These are phyloP conservation scores for Alaudala cheleensis DNA, from an alignment of 2,113 vertebrate genomes.

Conservation along the genomic window DNA sequence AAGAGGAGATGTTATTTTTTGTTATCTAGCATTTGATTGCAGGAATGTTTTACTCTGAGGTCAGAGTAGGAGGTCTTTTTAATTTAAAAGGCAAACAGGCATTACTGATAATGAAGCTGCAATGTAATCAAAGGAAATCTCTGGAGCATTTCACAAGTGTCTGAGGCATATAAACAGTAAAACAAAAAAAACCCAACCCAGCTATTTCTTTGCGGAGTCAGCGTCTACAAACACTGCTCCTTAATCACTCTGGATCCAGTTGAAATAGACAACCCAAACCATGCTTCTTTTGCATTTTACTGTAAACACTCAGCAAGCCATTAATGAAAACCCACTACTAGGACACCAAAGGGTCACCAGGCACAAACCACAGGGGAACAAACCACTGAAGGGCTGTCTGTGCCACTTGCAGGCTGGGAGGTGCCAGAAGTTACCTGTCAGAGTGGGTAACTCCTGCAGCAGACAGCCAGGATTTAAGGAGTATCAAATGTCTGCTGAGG, in stretches of 20 bases:
- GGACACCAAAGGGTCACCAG: neutral
- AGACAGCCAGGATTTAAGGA: neutral
- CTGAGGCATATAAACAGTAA: conserved; percentile 14
- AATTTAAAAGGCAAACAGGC: conserved; percentile 63
- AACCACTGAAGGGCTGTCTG: fast-evolving
- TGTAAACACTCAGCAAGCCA: neutral
- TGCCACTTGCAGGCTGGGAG: neutral
- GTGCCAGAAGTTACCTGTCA: neutral
- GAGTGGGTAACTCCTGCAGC: neutral
- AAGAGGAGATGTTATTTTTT: conserved; percentile 13
- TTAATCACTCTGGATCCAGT: neutral
- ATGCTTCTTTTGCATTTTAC: neutral
- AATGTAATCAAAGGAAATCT: conserved; percentile 57
- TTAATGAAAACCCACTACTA: neutral
- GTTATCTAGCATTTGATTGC: neutral
- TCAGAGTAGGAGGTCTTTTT: conserved; percentile 32
- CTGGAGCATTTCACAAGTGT: conserved; percentile 1
- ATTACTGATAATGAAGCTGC: conserved; percentile 56
- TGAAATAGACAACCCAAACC: neutral
- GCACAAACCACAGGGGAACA: neutral
- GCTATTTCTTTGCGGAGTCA: conserved; percentile 3
- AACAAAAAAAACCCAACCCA: neutral
- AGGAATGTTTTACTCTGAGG: conserved; percentile 52
- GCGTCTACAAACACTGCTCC: neutral
- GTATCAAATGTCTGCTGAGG: neutral